Base-by-base conservation (phyloP, 2,888 invertebrate genomes). In the Sinodicranocentrus sp. region DNA sequence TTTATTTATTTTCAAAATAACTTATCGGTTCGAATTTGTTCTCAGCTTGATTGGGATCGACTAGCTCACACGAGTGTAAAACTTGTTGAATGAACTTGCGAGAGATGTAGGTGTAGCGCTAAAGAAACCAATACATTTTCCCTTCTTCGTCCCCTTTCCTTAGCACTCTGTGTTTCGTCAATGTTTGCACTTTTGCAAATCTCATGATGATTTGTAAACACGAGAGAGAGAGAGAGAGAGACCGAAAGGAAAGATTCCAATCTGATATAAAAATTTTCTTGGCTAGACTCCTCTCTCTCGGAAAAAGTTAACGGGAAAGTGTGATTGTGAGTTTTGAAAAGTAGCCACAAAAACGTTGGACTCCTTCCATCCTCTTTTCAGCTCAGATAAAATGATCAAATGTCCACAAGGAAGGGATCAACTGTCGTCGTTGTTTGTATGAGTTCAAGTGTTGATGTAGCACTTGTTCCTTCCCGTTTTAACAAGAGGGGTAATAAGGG, bases 81-180 rank as follows among this genome's bases (percentile, higher is more conserved):
- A 76, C 76, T 76, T 76, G 76, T 76, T 76, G 76, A 76, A 76
- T 76, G 76, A 67, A 76, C 76, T 67, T 75, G 67, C 17, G 54
- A 67, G 48, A 2, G n/a, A 57, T 2, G 21, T 21, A 21, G 21
- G 21, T 57, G 39, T 76, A 44, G 48, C 61, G 61, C 43, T 33
- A 63, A 44, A n/a, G 33, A 67, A 65, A 76, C 67, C 33, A 52
- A 48, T 67, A 15, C 2, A 48, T 76, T 76, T 54, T 39, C 33
- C 17, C 67, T 65, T 75, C 76, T 48, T 17, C 54, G 48, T 54
- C 67, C 67, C 67, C 67, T 15, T 21, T 57, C 57, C 8, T 52
- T 73, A 10, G 15, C 19, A 72, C 17, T 6, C 1, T 75, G 25
- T 44, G 23, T 28, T 28, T 63, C 23, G 15, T 75, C 63, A 59